phyloP scores from a whole-genome alignment of 64 coral and sea anemone genomes.

The Cladopsammia gracilis region DNA sequence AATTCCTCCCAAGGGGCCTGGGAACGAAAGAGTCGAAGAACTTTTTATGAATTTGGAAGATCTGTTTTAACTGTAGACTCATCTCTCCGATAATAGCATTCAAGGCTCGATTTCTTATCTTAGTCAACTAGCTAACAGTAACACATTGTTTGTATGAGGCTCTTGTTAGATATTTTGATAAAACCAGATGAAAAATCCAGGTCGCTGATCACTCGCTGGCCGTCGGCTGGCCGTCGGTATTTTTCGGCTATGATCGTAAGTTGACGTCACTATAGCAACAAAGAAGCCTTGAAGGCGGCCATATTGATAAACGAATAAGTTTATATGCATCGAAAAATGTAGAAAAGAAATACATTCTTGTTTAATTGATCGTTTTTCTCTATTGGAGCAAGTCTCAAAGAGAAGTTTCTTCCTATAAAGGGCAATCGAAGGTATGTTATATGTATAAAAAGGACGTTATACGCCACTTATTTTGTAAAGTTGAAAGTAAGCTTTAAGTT shows the following conservation, averaged over 20 bases:
- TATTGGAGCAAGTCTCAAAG: neutral
- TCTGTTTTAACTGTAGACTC: no score
- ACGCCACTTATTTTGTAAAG: neutral
- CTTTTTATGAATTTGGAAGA: no score
- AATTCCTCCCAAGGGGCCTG: neutral
- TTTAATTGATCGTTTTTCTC: conserved; percentile 15
- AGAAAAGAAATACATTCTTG: neutral
- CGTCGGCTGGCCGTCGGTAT: neutral
- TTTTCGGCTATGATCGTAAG: neutral
- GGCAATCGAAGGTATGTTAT: neutral
- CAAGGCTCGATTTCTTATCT: no score
- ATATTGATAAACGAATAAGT: conserved; percentile 50
- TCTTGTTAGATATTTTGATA: no score
- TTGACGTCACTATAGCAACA: conserved; percentile 95
- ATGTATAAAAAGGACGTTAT: neutral
- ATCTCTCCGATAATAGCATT: no score
- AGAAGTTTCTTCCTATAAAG: neutral
- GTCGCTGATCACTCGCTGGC: no score
- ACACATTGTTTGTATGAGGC: no score
- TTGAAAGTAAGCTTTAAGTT: neutral
- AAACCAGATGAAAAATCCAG: no score
- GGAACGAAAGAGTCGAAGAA: neutral
- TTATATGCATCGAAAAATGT: neutral
- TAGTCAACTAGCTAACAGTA: no score
- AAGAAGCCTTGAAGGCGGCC: conserved; percentile 49